A percentile compares a stretch with the other conserved stretches of the same genome.
These are phyloP conservation scores for Halocaridina rubra DNA, from an alignment of 2,888 invertebrate genomes.

Conservation along the genomic window DNA sequence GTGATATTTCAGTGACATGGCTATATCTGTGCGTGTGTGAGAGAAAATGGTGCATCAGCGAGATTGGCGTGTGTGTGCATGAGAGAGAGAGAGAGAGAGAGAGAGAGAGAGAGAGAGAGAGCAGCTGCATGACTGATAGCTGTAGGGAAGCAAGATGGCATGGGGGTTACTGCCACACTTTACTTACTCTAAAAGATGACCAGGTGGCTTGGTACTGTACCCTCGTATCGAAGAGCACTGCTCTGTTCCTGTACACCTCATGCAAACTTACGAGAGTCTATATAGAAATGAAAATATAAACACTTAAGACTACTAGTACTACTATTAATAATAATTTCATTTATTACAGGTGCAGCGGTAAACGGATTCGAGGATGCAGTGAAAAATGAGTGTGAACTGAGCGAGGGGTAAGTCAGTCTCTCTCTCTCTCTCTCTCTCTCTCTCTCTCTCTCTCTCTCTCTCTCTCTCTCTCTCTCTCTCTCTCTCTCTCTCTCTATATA, in stretches of 20 bases:
- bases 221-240: no score
- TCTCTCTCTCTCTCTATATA: neutral
- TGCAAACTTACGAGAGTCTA: neutral
- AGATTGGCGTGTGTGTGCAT: no score
- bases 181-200: neutral
- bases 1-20: no score
- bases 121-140: neutral
- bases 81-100: neutral
- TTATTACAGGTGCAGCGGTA: neutral
- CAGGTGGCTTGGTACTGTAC: neutral
- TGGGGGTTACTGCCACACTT: no score
- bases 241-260: no score
- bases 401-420: neutral
- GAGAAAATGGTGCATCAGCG: neutral
- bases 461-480: neutral
- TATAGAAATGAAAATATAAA: neutral
- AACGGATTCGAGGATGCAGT: neutral
- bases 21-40: no score
- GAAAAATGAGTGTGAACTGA: neutral
- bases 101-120: neutral
- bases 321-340: neutral
- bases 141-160: neutral
- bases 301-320: neutral
- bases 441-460: slow-evolving; percentile 3
- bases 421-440: neutral